These are phyloP conservation scores for Gasterosteus aculeatus DNA, from an alignment of 2,113 vertebrate species.

Conservation along the genomic window DNA sequence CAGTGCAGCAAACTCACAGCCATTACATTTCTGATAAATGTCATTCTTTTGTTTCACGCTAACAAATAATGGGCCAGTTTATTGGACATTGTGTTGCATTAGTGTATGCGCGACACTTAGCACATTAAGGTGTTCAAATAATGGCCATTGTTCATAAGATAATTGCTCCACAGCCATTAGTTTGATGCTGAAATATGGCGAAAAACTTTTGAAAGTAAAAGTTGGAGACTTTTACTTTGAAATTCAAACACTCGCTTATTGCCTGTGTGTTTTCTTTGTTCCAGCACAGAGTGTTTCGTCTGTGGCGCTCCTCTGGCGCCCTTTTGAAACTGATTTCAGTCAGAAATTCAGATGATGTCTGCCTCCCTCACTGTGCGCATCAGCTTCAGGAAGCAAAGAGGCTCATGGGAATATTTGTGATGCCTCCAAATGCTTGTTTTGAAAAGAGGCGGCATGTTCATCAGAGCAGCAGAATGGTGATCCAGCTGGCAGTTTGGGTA, in stretches of 20 bases:
- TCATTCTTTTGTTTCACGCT: constrained; percentile 32
- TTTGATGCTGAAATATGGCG: constrained; percentile 8
- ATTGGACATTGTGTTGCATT: constrained; percentile 1
- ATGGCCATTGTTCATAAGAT: not conserved
- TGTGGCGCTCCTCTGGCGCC: not conserved
- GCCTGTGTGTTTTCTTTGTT: constrained; percentile 13
- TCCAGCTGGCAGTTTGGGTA: constrained; percentile 7
- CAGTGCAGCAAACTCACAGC: constrained; percentile 73
- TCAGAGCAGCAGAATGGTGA: constrained; percentile 16
- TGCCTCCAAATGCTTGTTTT: constrained; percentile 28
- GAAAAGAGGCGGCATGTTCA: constrained; percentile 24
- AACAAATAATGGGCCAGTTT: constrained; percentile 21
- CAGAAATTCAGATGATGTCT: constrained; percentile 34
- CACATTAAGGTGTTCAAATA: constrained; percentile 22
- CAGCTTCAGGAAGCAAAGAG: constrained; percentile 21
- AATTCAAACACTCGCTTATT: constrained; percentile 5
- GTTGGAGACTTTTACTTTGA: not conserved
- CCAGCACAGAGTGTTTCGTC: constrained; percentile 9
- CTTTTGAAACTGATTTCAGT: constrained; percentile 46
- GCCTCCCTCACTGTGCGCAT: constrained; percentile 13
- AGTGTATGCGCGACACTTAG: not conserved
- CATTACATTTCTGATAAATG: constrained; percentile 46
- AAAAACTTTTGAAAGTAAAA: constrained; percentile 5
- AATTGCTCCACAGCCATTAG: not conserved
- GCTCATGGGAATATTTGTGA: constrained; percentile 16